Percentiles rank a stretch among this genome's conserved stretches.
Conservation (phyloP, 2,113 vertebrate genomes). For the Verasper variegatus region DNA sequence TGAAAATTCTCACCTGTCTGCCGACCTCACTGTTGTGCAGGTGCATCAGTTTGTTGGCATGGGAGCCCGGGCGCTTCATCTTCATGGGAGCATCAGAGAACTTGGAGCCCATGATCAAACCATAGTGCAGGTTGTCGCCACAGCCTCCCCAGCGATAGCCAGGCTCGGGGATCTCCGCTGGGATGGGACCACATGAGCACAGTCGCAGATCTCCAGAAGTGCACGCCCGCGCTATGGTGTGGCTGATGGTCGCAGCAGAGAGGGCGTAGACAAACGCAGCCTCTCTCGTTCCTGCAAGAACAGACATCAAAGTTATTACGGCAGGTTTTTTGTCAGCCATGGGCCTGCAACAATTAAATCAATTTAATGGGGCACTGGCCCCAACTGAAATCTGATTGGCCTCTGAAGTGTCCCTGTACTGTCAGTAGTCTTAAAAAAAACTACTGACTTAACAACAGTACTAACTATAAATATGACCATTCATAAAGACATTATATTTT, state of each 20-base stretch:
- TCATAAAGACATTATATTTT: no score
- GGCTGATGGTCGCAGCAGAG: constrained; percentile 95
- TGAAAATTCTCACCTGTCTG: constrained; percentile 88
- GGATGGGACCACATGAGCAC: constrained; percentile 95
- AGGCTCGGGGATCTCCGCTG: constrained; percentile 92
- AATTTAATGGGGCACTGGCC: background rate
- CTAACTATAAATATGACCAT: no score
- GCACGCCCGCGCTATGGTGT: constrained; percentile 96
- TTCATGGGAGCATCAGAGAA: constrained; percentile 99
- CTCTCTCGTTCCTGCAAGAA: constrained; percentile 90
- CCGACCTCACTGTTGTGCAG: constrained; percentile 99
- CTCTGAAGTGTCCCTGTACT: background rate
- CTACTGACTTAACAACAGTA: no score
- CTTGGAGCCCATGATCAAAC: constrained; percentile 97
- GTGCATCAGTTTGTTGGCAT: constrained; percentile 99
- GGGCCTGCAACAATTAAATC: background rate
- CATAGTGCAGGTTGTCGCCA: constrained; percentile 97
- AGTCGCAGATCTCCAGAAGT: constrained; percentile 93
- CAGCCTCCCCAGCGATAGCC: constrained; percentile 99
- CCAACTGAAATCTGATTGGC: no score
- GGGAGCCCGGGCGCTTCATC: constrained; percentile 95
- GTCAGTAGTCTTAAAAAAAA: no score
- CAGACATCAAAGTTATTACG: background rate
- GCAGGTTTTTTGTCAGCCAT: background rate
- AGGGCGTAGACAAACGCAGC: constrained; percentile 96